Percentiles rank a stretch among this genome's conserved stretches.
Conservation (phyloP, 2,888 invertebrate genomes). For the Drosophila lutescens region DNA sequence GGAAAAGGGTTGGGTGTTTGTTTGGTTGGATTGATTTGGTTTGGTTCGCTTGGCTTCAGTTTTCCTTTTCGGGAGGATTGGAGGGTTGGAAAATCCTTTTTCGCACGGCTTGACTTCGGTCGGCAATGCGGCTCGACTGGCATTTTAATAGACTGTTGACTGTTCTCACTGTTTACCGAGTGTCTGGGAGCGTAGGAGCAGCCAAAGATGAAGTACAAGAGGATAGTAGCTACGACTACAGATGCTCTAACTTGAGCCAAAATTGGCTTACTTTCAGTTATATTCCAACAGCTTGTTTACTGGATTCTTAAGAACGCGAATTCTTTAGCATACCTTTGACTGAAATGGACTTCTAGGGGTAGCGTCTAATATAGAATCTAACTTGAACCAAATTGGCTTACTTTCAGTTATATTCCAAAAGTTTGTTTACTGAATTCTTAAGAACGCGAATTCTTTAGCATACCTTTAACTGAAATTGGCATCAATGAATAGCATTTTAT, state of each 20-base stretch:
- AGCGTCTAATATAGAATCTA: too few relatives aligned
- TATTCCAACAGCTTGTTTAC: too few relatives aligned
- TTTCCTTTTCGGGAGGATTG: not conserved
- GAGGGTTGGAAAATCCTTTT: slow-evolving; percentile 51
- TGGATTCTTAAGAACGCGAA: not conserved
- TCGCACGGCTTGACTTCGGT: slow-evolving; percentile 64
- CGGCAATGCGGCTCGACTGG: slow-evolving; percentile 64
- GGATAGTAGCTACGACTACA: too few relatives aligned
- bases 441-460: too few relatives aligned
- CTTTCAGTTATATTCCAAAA: too few relatives aligned
- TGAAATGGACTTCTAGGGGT: too few relatives aligned
- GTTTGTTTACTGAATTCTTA: too few relatives aligned
- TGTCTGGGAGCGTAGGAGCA: slow-evolving; percentile 57
- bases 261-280: too few relatives aligned
- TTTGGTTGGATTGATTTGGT: slow-evolving; percentile 16
- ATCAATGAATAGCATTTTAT: too few relatives aligned
- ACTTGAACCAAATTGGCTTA: too few relatives aligned
- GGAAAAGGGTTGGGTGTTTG: slow-evolving; percentile 6
- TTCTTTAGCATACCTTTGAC: not conserved
- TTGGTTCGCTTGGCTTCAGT: slow-evolving; percentile 10
- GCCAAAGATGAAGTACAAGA: not conserved
- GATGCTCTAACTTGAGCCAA: too few relatives aligned
- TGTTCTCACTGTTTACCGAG: slow-evolving; percentile 67
- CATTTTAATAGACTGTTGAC: slow-evolving; percentile 78
- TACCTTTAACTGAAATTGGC: too few relatives aligned